Percentiles rank a stretch among this genome's conserved stretches.
phyloP scores from a whole-genome alignment of 2,113 vertebrate genomes.

The Chionodraco myersi region DNA sequence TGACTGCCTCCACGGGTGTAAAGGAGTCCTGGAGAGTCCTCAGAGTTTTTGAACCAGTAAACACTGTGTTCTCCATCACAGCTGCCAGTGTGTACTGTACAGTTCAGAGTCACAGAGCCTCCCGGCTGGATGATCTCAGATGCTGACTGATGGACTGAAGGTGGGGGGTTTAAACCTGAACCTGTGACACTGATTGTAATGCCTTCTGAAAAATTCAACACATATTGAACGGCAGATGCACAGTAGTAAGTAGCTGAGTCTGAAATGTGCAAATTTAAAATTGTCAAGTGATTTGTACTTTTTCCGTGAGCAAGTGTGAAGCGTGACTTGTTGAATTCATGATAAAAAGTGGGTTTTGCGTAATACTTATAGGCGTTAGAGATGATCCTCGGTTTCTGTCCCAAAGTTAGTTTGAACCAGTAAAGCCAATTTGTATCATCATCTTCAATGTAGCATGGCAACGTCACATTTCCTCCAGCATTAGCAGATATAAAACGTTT shows the following conservation, averaged over 20 bases:
- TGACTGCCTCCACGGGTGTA: constrained; percentile 49
- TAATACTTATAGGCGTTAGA: constrained; percentile 29
- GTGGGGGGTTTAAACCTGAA: background rate
- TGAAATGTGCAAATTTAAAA: constrained; percentile 24
- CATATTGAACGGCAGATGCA: too few relatives aligned
- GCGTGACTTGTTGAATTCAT: constrained; percentile 53
- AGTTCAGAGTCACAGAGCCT: constrained; percentile 65
- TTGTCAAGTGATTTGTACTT: constrained; percentile 40
- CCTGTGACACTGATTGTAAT: constrained; percentile 20
- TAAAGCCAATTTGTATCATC: background rate
- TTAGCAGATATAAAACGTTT: background rate
- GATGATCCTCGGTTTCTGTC: constrained; percentile 4
- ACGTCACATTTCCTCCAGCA: constrained; percentile 28
- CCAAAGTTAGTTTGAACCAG: constrained; percentile 56
- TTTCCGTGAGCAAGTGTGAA: constrained; percentile 24
- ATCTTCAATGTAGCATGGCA: constrained; percentile 30
- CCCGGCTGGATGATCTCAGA: constrained; percentile 41
- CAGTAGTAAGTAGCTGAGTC: constrained; percentile 68
- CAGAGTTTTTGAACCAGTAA: constrained; percentile 71
- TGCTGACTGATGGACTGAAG: too few relatives aligned
- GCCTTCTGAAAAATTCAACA: constrained; percentile 3
- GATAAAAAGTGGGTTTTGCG: rapidly evolving
- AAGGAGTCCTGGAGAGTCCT: constrained; percentile 50
- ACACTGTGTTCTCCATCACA: constrained; percentile 63
- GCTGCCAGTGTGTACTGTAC: constrained; percentile 56